phyloP scores from a whole-genome alignment of 2,888 invertebrate species.

The Salpingus planirostris region DNA sequence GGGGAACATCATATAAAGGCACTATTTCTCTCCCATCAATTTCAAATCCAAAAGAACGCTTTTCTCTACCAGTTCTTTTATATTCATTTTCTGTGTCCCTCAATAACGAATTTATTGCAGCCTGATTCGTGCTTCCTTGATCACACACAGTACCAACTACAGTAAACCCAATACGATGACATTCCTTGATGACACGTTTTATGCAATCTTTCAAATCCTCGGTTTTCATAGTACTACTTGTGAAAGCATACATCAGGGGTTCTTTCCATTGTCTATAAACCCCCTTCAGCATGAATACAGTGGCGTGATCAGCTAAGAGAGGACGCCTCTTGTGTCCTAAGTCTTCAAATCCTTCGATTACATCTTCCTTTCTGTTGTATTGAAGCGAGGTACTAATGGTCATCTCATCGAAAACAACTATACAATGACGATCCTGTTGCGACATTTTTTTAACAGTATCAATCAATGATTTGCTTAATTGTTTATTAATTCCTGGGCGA shows the following conservation, averaged over 20 bases:
- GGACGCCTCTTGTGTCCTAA: constrained; percentile 8
- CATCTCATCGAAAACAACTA: constrained; percentile 21
- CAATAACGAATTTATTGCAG: constrained; percentile 17
- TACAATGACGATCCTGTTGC: constrained; percentile 1
- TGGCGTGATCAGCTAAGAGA: constrained; percentile 17
- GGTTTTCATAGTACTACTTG: constrained; percentile 12
- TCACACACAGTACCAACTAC: constrained; percentile 25
- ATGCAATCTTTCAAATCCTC: constrained; percentile 12
- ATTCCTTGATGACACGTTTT: constrained; percentile 13
- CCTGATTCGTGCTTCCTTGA: constrained; percentile 23
- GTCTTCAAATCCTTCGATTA: constrained; percentile 6
- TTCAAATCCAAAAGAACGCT: constrained; percentile 10
- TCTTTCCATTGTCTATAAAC: constrained; percentile 20
- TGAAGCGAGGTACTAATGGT: constrained; percentile 8
- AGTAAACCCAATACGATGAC: constrained; percentile 15
- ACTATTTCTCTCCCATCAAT: constrained; percentile 15
- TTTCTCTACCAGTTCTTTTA: constrained; percentile 6
- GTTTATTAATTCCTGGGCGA: constrained; percentile 13
- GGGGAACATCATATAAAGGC: constrained; percentile 17
- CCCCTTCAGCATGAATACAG: too few species aligned
- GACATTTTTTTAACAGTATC: constrained; percentile 9
- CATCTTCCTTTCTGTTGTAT: background rate
- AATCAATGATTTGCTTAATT: constrained; percentile 13
- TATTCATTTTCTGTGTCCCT: constrained; percentile 12
- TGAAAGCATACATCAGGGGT: constrained; percentile 19